A percentile compares a stretch with the other conserved stretches of the same genome.
phyloP scores from a whole-genome alignment of 2,888 invertebrate genomes.

The Nematopogon swammerdamellus region DNA sequence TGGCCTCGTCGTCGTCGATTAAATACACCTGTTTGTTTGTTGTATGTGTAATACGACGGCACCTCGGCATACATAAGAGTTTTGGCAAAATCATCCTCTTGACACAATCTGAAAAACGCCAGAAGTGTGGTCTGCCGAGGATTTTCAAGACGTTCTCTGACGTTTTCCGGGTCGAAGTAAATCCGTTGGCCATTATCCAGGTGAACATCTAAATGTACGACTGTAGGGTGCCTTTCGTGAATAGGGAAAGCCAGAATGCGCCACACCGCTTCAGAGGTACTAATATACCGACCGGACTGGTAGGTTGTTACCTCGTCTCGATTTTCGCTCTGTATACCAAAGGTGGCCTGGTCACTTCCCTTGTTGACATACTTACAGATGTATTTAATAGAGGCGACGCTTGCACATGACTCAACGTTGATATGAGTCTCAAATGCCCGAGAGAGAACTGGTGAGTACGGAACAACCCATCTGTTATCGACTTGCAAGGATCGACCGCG shows the following conservation, averaged over 20 bases:
- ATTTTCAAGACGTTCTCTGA: neutral
- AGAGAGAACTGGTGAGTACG: slow-evolving; percentile 13
- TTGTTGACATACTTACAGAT: slow-evolving; percentile 16
- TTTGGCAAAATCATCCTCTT: slow-evolving; percentile 4
- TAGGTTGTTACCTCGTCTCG: slow-evolving; percentile 13
- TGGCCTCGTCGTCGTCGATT: slow-evolving; percentile 1
- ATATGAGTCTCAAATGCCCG: slow-evolving; percentile 13
- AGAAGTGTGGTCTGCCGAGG: neutral
- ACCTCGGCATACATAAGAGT: slow-evolving; percentile 4
- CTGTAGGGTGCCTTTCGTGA: slow-evolving; percentile 9
- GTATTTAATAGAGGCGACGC: slow-evolving; percentile 26
- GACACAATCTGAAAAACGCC: neutral
- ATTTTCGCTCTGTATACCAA: slow-evolving; percentile 9
- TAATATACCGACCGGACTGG: slow-evolving; percentile 8
- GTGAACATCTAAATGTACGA: slow-evolving; percentile 8
- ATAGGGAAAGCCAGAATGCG: slow-evolving; percentile 8
- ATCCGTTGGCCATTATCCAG: slow-evolving; percentile 9
- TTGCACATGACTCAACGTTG: slow-evolving; percentile 26
- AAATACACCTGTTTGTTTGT: slow-evolving; percentile 2
- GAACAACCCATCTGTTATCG: slow-evolving; percentile 15
- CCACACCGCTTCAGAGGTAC: slow-evolving; percentile 8
- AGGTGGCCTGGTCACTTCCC: slow-evolving; percentile 15
- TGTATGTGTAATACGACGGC: neutral
- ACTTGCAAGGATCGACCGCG: slow-evolving; percentile 3
- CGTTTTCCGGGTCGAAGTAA: neutral